Percentiles rank a stretch among this genome's conserved stretches.
phyloP scores from a whole-genome alignment of 1,140 invertebrate species.

The Platyura marginata region DNA sequence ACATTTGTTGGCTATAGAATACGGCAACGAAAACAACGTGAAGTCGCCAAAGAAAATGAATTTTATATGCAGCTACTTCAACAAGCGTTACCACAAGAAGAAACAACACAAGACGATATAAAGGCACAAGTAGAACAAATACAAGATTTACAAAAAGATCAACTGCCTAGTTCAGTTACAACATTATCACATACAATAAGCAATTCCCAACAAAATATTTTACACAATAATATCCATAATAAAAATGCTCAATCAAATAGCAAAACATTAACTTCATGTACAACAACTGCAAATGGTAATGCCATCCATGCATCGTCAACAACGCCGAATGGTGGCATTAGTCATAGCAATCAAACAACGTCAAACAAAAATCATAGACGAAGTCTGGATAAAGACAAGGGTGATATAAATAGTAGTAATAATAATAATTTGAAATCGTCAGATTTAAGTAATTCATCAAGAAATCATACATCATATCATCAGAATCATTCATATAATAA shows the following conservation, averaged over 20 bases:
- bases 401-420: slow-evolving; percentile 3
- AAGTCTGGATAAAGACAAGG: slow-evolving; percentile 21
- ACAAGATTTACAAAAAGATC: background rate
- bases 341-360: background rate
- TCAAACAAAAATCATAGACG: slow-evolving; percentile 17
- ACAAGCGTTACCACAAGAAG: slow-evolving; percentile 68
- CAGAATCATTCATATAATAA: background rate
- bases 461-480: too few species aligned
- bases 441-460: too few species aligned
- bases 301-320: slow-evolving; percentile 3
- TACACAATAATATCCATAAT: too few species aligned
- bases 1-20: slow-evolving; percentile 85
- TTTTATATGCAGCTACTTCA: slow-evolving; percentile 86
- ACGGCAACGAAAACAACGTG: slow-evolving; percentile 78
- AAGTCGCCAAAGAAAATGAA: slow-evolving; percentile 88
- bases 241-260: slow-evolving; percentile 3
- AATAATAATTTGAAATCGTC: background rate
- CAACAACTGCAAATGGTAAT: slow-evolving; percentile 20
- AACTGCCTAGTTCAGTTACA: background rate
- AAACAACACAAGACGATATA: background rate
- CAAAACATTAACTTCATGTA: slow-evolving; percentile 2
- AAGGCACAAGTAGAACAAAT: background rate
- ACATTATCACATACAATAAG: background rate
- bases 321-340: slow-evolving; percentile 4
- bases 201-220: background rate